phyloP scores from a whole-genome alignment of 2,888 invertebrate species.

The Athalia cordata region DNA sequence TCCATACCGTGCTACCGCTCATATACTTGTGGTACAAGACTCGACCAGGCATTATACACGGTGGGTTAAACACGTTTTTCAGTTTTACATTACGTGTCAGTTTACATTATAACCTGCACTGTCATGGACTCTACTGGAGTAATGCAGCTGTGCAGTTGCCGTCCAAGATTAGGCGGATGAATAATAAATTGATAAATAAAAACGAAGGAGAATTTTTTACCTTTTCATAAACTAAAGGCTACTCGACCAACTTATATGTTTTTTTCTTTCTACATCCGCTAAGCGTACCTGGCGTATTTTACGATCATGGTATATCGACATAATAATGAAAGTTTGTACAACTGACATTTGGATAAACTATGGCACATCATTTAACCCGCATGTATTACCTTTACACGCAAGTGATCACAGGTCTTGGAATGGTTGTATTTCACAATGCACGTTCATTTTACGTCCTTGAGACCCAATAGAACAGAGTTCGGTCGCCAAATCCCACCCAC shows the following conservation, averaged over 20 bases:
- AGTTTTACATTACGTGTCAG: constrained; percentile 40
- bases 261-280: too few species aligned
- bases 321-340: too few species aligned
- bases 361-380: background rate
- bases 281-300: too few species aligned
- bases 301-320: too few species aligned
- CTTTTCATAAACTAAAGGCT: too few species aligned
- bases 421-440: constrained; percentile 8
- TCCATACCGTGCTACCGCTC: constrained; percentile 1
- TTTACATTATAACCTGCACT: constrained; percentile 8
- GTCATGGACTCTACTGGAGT: constrained; percentile 3
- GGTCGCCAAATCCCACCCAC: constrained; percentile 33
- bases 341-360: too few species aligned
- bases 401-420: background rate
- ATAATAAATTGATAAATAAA: background rate
- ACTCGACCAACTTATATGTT: too few species aligned
- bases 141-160: constrained; percentile 11
- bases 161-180: background rate
- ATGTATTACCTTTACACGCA: background rate
- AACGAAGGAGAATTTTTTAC: too few species aligned
- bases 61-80: constrained; percentile 35
- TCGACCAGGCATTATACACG: constrained; percentile 28
- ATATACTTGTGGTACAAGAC: background rate
- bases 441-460: constrained; percentile 3
- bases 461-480: background rate